Base-by-base conservation (phyloP, 53 echinoderm and acorn worm species). In the Luidia sarsii region DNA sequence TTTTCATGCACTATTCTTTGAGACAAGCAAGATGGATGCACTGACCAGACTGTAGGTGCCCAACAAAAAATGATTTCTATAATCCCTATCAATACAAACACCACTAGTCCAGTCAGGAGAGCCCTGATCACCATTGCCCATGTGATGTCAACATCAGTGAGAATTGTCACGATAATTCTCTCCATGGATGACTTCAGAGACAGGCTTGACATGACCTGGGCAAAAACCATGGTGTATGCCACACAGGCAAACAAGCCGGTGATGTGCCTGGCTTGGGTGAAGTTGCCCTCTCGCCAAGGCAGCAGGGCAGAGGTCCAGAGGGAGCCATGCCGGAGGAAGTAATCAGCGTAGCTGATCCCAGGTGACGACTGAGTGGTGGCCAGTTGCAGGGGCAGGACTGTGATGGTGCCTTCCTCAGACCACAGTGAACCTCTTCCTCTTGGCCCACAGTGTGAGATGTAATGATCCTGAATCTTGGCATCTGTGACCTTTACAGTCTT, bases 221-320 rank as follows among this genome's bases (percentile, higher is more conserved):
- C 39, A 30, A 50, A 38, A 54, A 72, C 21, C 72, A 72, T 56
- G 41, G 72, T 72, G 72, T 72, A 72, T 15, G 35, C 36, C 3
- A 72, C 25, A 38, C 39, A 56, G 28, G 72, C 56, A 72, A 72
- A 72, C 57, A 72, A 72, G 39, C 72, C 38, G 56, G 72, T 72
- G 38, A 72, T 39, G 37, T 56, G 72, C 4, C 72, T 54, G 23
- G 39, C 16, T 24, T 37, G 16, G 37, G 72, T 72, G 72, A 72
- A 72, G 72, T 72, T 72, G 2, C 72, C 72, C 72, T 72, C 34
- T 10, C 36, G 72, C 57, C 72, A 72, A 0, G 72, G 72, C 32
- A 21, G 24, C 25, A 72, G 56, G 56, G 55, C 33, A 22, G 72
- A 72, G 27, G 72, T 72, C 72, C 53, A 72, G 19, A 72, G 72